phyloP scores from a whole-genome alignment of 1,140 invertebrate genomes.

The Maniola jurtina region DNA sequence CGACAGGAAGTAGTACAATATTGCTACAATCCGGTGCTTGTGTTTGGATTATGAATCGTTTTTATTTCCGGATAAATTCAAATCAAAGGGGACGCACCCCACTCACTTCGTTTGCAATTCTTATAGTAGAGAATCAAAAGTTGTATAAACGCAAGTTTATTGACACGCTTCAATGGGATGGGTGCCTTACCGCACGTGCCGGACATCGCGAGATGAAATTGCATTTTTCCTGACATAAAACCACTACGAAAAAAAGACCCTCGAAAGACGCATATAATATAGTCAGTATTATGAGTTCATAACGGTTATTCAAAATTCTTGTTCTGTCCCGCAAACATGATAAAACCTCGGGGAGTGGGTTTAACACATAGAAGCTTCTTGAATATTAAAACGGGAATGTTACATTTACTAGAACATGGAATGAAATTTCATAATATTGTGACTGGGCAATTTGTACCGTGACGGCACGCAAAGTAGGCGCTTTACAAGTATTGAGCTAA shows the following conservation, averaged over 20 bases:
- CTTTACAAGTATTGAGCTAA: too few relatives aligned
- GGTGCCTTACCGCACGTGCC: conserved; percentile 24
- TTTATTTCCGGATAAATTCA: conserved; percentile 22
- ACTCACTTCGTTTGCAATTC: conserved; percentile 36
- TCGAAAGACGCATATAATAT: not conserved
- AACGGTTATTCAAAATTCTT: too few relatives aligned
- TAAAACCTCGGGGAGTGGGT: too few relatives aligned
- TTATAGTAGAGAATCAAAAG: conserved; percentile 22
- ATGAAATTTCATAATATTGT: too few relatives aligned
- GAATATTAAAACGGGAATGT: too few relatives aligned
- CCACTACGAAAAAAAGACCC: not conserved
- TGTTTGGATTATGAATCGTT: conserved; percentile 27
- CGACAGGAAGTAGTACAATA: conserved; percentile 6
- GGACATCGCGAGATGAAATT: conserved; percentile 6
- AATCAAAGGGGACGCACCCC: conserved; percentile 22
- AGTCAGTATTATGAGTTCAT: not conserved
- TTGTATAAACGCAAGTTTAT: conserved; percentile 24
- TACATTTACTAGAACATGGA: too few relatives aligned
- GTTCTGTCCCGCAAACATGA: too few relatives aligned
- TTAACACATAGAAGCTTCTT: too few relatives aligned
- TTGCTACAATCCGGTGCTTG: conserved; percentile 14
- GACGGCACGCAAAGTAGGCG: too few relatives aligned
- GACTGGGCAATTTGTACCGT: too few relatives aligned
- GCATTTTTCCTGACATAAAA: not conserved
- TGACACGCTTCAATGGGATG: conserved; percentile 19